phyloP scores from a whole-genome alignment of 2,888 invertebrate species.

The Tortricodes alternella region DNA sequence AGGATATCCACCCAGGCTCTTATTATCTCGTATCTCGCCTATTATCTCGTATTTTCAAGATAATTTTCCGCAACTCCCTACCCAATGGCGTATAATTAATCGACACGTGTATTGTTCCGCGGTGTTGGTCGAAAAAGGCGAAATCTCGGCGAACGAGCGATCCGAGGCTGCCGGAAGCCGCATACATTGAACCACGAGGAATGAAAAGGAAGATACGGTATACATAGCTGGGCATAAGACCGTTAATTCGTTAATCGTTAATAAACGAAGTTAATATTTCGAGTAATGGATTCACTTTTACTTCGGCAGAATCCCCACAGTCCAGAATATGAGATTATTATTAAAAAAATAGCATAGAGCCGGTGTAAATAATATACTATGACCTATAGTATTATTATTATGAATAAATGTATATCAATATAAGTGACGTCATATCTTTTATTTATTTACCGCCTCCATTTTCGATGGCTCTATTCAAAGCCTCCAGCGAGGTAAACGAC shows the following conservation, averaged over 20 bases:
- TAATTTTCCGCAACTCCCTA: not conserved
- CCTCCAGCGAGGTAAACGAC: slow-evolving; percentile 46
- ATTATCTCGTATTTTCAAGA: not conserved
- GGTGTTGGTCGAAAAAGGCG: slow-evolving; percentile 19
- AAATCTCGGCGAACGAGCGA: slow-evolving; percentile 11
- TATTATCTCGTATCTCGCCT: not conserved
- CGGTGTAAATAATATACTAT: too few species aligned
- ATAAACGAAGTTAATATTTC: too few species aligned
- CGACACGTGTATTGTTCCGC: slow-evolving; percentile 9
- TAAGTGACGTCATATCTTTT: too few species aligned
- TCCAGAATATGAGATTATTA: too few species aligned
- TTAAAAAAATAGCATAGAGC: too few species aligned
- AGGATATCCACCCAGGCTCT: too few species aligned
- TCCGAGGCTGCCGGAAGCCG: slow-evolving; percentile 25
- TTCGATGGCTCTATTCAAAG: slow-evolving; percentile 28
- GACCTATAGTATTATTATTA: too few species aligned
- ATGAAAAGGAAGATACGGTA: not conserved
- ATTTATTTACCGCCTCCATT: slow-evolving; percentile 8
- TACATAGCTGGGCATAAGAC: too few species aligned
- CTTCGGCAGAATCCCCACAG: too few species aligned
- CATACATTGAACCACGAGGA: slow-evolving; percentile 12
- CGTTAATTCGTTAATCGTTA: too few species aligned
- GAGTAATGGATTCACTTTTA: too few species aligned
- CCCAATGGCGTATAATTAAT: slow-evolving; percentile 13
- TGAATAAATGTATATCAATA: too few species aligned